These are phyloP conservation scores for Tribolium madens DNA, from an alignment of 1,140 invertebrate genomes.

Conservation along the genomic window DNA sequence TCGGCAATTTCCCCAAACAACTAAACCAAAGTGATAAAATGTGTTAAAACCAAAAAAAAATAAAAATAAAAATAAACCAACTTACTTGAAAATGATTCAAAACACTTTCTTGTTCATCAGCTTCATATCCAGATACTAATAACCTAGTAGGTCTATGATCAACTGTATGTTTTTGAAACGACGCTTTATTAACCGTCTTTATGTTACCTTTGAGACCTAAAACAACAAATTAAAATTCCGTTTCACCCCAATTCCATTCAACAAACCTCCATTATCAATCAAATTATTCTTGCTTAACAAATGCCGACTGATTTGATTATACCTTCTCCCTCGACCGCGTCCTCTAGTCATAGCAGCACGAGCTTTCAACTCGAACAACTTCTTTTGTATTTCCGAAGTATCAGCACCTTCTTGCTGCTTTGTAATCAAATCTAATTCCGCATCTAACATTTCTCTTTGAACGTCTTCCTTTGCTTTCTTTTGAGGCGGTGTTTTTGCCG, in stretches of 20 bases:
- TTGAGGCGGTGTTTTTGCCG: constrained; percentile 46
- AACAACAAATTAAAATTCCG: constrained; percentile 2
- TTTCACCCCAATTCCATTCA: neutral
- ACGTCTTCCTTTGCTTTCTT: constrained; percentile 68
- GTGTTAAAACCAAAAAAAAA: constrained; percentile 10
- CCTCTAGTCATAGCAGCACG: constrained; percentile 67
- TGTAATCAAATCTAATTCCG: constrained; percentile 88
- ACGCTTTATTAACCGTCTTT: constrained; percentile 49
- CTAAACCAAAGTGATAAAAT: constrained; percentile 66
- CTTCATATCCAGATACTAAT: constrained; percentile 82
- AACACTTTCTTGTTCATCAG: constrained; percentile 77
- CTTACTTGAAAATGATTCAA: constrained; percentile 80
- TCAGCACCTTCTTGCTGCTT: constrained; percentile 81
- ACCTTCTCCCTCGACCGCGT: constrained; percentile 52
- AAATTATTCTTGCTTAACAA: constrained; percentile 63
- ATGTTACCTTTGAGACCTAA: constrained; percentile 49
- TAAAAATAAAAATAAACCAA: no score
- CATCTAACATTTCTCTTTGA: constrained; percentile 84
- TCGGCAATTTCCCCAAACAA: constrained; percentile 80
- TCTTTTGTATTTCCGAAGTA: constrained; percentile 78
- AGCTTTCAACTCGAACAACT: constrained; percentile 78
- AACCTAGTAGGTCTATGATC: constrained; percentile 86
- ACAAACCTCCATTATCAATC: constrained; percentile 54
- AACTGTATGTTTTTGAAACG: constrained; percentile 71
- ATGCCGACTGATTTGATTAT: constrained; percentile 63